These are phyloP conservation scores for Caenorhabditis japonica DNA, from an alignment of 2,888 invertebrate species.

Conservation along the genomic window DNA sequence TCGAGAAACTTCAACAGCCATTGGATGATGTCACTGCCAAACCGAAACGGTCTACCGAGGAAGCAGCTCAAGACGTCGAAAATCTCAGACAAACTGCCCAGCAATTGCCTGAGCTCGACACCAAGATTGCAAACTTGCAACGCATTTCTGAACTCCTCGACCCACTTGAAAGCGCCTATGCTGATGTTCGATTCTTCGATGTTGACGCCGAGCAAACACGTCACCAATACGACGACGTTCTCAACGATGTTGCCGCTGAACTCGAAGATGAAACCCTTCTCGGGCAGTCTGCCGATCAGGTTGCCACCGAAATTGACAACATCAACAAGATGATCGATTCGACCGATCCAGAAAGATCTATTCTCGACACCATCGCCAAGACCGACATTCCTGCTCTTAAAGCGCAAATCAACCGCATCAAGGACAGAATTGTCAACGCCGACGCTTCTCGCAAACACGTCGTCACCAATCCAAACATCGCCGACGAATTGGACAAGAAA, in stretches of 20 bases:
- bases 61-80: conserved; percentile 47
- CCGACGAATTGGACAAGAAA: conserved; percentile 33
- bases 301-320: conserved; percentile 53
- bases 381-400: too few relatives aligned
- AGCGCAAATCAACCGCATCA: too few relatives aligned
- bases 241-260: conserved; percentile 54
- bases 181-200: conserved; percentile 68
- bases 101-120: conserved; percentile 47
- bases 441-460: conserved; percentile 52
- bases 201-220: conserved; percentile 67
- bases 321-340: too few relatives aligned
- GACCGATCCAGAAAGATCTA: too few relatives aligned
- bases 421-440: conserved; percentile 25
- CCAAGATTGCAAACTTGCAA: conserved; percentile 57
- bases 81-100: conserved; percentile 38
- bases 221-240: conserved; percentile 62
- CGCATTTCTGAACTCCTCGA: conserved; percentile 64
- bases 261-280: conserved; percentile 59
- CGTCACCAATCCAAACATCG: conserved; percentile 33
- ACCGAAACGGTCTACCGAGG: conserved; percentile 35
- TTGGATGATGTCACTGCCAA: conserved; percentile 49
- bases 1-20: conserved; percentile 53
- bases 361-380: too few relatives aligned
- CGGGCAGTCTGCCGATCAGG: conserved; percentile 57
- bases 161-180: conserved; percentile 61